phyloP scores from a whole-genome alignment of 2,888 invertebrate genomes.

The Gonocerus acuteangulatus region DNA sequence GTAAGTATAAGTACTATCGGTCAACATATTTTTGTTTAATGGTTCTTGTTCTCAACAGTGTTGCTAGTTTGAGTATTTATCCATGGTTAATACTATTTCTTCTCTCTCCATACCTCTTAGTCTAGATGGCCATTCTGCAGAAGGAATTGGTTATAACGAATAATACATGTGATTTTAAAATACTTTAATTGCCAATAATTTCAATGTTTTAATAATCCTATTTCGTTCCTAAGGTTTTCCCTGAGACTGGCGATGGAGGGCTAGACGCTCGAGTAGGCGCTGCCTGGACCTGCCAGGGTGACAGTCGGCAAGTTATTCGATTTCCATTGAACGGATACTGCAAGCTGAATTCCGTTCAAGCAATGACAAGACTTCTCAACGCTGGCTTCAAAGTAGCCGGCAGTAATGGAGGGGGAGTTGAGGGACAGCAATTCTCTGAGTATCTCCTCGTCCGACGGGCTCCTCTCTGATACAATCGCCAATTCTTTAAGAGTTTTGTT shows the following conservation, averaged over 20 bases:
- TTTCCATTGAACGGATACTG: slow-evolving; percentile 83
- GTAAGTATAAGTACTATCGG: no score
- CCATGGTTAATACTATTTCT: no score
- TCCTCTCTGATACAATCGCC: neutral
- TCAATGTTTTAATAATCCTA: no score
- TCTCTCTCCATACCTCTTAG: no score
- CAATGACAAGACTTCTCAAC: slow-evolving; percentile 57
- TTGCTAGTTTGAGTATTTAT: no score
- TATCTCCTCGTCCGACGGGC: slow-evolving; percentile 65
- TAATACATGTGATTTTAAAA: no score
- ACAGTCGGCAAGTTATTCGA: slow-evolving; percentile 72
- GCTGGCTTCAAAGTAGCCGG: slow-evolving; percentile 70
- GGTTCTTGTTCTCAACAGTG: no score
- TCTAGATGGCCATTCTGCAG: no score
- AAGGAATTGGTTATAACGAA: no score
- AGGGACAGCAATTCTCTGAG: slow-evolving; percentile 83
- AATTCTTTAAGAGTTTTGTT: neutral
- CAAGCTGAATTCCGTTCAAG: slow-evolving; percentile 82
- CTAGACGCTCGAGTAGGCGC: slow-evolving; percentile 72
- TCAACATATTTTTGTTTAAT: no score
- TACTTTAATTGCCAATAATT: no score
- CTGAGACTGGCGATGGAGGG: slow-evolving; percentile 68
- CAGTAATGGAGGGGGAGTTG: slow-evolving; percentile 78
- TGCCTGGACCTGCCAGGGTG: slow-evolving; percentile 67
- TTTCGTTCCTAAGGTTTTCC: no score